These are phyloP conservation scores for Catocala fraxini DNA, from an alignment of 2,888 invertebrate species.

Conservation along the genomic window DNA sequence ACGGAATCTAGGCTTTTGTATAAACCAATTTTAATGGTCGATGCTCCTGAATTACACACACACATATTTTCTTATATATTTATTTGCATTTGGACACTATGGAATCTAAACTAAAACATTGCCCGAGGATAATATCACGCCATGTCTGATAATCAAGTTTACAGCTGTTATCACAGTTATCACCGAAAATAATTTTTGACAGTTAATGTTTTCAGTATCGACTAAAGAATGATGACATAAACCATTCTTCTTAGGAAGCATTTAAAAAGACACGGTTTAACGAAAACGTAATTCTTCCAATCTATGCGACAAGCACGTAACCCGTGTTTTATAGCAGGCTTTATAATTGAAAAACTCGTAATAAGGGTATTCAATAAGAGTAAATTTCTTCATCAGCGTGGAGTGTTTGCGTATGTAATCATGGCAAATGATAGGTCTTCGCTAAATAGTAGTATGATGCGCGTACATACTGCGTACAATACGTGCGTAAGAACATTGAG, in stretches of 20 bases:
- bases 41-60: too few species aligned
- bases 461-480: conserved; percentile 24
- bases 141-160: too few species aligned
- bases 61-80: too few species aligned
- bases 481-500: conserved; percentile 7
- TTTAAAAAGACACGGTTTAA: conserved; percentile 4
- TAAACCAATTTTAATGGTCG: too few species aligned
- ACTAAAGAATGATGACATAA: neutral
- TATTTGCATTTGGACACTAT: too few species aligned
- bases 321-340: conserved; percentile 30
- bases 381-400: conserved; percentile 80
- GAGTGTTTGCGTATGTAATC: conserved; percentile 71
- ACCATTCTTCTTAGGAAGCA: neutral
- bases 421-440: conserved; percentile 73
- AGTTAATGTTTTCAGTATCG: too few species aligned
- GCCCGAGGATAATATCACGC: too few species aligned
- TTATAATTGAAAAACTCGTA: conserved; percentile 62
- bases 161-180: too few species aligned
- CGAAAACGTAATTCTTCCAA: conserved; percentile 12
- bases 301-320: conserved; percentile 30
- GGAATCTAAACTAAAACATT: too few species aligned
- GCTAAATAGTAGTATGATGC: conserved; percentile 42
- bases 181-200: too few species aligned
- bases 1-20: too few species aligned
- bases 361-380: conserved; percentile 64